A percentile compares a stretch with the other conserved stretches of the same genome.
Evolutionary conservation across 2,888 invertebrate species (phyloP).

Genomic region (Aphelenchoides bicaudatus): DNA sequence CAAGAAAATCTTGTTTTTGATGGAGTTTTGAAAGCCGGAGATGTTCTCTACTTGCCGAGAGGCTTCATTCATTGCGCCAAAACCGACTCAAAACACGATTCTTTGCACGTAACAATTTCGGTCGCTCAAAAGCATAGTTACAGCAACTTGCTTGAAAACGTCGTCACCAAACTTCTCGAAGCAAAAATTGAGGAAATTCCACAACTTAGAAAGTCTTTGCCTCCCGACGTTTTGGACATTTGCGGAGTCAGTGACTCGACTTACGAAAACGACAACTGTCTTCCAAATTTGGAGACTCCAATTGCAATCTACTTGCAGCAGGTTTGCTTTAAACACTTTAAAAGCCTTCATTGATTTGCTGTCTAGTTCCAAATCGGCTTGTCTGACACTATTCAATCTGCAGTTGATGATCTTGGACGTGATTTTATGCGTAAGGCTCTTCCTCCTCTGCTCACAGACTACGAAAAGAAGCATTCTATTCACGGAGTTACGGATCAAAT

Average conservation of each 20-base stretch:
- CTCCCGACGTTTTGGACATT: slow-evolving; percentile 42
- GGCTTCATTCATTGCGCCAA: slow-evolving; percentile 64
- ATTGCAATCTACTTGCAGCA: slow-evolving; percentile 8
- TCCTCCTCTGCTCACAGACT: slow-evolving; percentile 70
- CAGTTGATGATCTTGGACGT: slow-evolving; percentile 81
- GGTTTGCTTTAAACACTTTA: slow-evolving; percentile 17
- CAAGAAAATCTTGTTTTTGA: slow-evolving; percentile 45
- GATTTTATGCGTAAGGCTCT: slow-evolving; percentile 79
- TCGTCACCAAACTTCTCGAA: not conserved
- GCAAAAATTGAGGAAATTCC: not conserved
- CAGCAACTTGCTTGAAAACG: not conserved
- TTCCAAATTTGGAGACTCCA: slow-evolving; percentile 33
- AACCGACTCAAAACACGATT: slow-evolving; percentile 69
- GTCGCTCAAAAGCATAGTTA: slow-evolving; percentile 12
- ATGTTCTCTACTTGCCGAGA: slow-evolving; percentile 84
- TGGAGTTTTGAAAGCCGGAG: slow-evolving; percentile 63
- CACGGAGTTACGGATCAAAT: slow-evolving; percentile 21
- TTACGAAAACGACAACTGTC: slow-evolving; percentile 41
- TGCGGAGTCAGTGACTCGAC: slow-evolving; percentile 38
- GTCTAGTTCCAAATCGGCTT: slow-evolving; percentile 35
- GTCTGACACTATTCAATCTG: slow-evolving; percentile 63
- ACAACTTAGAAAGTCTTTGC: slow-evolving; percentile 13
- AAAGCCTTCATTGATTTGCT: slow-evolving; percentile 35
- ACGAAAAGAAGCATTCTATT: slow-evolving; percentile 33
- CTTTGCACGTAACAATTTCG: slow-evolving; percentile 84